Percentiles rank a stretch among this genome's conserved stretches.
Evolutionary conservation across 1,140 invertebrate species (phyloP).

Genomic region (Chymomyza costata): DNA sequence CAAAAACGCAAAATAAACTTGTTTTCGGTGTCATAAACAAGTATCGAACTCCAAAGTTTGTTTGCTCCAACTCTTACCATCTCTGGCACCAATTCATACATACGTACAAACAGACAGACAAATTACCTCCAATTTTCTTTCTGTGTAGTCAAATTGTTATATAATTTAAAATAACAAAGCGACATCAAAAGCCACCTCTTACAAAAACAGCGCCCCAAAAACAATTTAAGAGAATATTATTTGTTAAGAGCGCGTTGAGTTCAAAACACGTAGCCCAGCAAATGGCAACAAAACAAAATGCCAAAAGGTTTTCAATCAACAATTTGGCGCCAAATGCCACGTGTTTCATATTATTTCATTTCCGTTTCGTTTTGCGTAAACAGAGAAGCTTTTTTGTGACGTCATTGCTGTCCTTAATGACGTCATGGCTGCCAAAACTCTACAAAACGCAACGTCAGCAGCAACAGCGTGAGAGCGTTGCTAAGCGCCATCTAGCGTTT

Average conservation of each 20-base stretch:
- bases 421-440: slow-evolving; percentile 30
- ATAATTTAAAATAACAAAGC: too few species aligned
- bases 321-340: slow-evolving; percentile 58
- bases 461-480: neutral
- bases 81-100: too few species aligned
- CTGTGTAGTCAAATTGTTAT: too few species aligned
- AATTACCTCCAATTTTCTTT: too few species aligned
- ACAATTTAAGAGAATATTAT: neutral
- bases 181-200: too few species aligned
- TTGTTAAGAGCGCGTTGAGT: neutral
- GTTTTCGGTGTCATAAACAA: too few species aligned
- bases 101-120: too few species aligned
- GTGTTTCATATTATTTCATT: slow-evolving; percentile 29
- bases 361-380: slow-evolving; percentile 56
- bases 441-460: slow-evolving; percentile 38
- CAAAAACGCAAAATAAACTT: too few species aligned
- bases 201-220: too few species aligned
- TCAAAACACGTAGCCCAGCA: slow-evolving; percentile 54
- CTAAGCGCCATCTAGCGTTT: slow-evolving; percentile 42
- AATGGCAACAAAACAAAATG: slow-evolving; percentile 56
- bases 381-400: slow-evolving; percentile 65
- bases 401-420: slow-evolving; percentile 52
- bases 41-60: too few species aligned
- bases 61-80: too few species aligned
- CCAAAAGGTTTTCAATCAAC: slow-evolving; percentile 24